Percentiles rank a stretch among this genome's conserved stretches.
phyloP scores from a whole-genome alignment of 2,888 invertebrate species.

The Drosophila phalerata region DNA sequence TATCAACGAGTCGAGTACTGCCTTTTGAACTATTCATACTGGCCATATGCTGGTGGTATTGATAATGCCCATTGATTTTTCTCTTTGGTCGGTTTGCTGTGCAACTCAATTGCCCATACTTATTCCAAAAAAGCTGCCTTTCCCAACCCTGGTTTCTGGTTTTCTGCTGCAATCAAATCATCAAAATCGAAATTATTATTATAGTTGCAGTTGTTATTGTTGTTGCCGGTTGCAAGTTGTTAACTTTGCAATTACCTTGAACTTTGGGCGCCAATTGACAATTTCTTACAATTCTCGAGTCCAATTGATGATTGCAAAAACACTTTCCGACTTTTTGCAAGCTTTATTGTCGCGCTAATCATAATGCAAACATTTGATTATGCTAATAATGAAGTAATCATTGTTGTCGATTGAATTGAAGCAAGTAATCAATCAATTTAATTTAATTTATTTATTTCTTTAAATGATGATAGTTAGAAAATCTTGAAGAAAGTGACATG shows the following conservation, averaged over 20 bases:
- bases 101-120: neutral
- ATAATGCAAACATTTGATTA: neutral
- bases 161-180: conserved; percentile 40
- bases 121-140: neutral
- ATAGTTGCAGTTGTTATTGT: neutral
- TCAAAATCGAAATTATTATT: conserved; percentile 26
- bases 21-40: neutral
- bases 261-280: conserved; percentile 18
- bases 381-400: conserved; percentile 2
- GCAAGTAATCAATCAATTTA: neutral
- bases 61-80: conserved; percentile 51
- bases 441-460: neutral
- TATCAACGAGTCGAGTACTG: neutral
- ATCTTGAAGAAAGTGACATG: too few species aligned
- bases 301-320: conserved; percentile 16
- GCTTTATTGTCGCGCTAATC: neutral
- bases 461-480: neutral
- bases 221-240: conserved; percentile 25
- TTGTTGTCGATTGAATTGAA: neutral
- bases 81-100: conserved; percentile 24
- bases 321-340: neutral
- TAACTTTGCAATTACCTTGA: conserved; percentile 32
- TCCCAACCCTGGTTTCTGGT: neutral
- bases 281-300: conserved; percentile 10
- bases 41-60: conserved; percentile 19